phyloP scores from a whole-genome alignment of 1,140 invertebrate species.

The Lucilia cuprina region DNA sequence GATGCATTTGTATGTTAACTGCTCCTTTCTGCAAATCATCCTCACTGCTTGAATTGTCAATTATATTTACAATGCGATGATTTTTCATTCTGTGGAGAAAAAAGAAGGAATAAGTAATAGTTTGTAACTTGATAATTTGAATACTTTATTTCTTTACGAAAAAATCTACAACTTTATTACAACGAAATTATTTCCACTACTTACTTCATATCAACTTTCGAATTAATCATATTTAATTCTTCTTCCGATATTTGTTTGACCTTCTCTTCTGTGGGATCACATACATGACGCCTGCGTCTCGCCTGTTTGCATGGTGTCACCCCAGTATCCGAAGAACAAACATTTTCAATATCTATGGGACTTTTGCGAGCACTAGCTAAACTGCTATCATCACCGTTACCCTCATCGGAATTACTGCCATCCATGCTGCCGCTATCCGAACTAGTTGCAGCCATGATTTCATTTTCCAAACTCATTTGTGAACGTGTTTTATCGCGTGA shows the following conservation, averaged over 20 bases:
- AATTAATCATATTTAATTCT: constrained; percentile 44
- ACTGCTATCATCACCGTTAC: constrained; percentile 63
- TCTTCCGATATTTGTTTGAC: constrained; percentile 48
- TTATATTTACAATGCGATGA: constrained; percentile 59
- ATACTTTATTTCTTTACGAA: too few relatives aligned
- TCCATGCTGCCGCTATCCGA: constrained; percentile 79
- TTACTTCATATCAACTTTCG: constrained; percentile 54
- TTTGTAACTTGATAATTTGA: too few relatives aligned
- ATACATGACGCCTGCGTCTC: constrained; percentile 52
- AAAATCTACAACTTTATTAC: too few relatives aligned
- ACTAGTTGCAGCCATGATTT: constrained; percentile 67
- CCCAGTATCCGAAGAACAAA: constrained; percentile 48
- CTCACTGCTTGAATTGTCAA: constrained; percentile 60
- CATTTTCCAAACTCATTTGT: constrained; percentile 64
- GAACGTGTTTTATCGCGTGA: constrained; percentile 71
- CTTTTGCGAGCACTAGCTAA: constrained; percentile 57
- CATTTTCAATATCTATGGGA: constrained; percentile 48
- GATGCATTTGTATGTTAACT: constrained; percentile 44
- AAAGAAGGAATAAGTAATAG: too few relatives aligned
- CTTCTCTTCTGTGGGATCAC: constrained; percentile 55
- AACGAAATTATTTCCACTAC: constrained; percentile 34
- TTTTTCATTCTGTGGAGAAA: constrained; percentile 46
- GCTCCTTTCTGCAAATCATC: constrained; percentile 53
- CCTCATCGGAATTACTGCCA: constrained; percentile 77
- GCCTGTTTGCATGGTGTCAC: constrained; percentile 66